Conservation (phyloP, 2,888 invertebrate genomes). For the Parapristionchus giblindavisi region DNA sequence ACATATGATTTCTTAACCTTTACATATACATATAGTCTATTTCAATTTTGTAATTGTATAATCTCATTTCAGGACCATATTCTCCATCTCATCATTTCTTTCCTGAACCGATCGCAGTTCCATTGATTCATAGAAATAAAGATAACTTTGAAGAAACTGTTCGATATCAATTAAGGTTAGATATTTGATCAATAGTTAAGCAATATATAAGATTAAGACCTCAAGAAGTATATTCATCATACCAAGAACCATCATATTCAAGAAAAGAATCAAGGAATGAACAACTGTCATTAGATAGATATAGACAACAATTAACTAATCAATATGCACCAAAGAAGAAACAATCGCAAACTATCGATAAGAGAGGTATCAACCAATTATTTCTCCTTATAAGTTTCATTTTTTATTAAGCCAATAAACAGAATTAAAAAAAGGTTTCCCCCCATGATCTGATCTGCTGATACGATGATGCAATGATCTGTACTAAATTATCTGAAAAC, state of each 20-base stretch:
- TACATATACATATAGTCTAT: background rate
- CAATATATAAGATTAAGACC: too few relatives aligned
- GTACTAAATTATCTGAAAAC: too few relatives aligned
- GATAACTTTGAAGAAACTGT: background rate
- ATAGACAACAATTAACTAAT: conserved; percentile 21
- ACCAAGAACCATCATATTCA: too few relatives aligned
- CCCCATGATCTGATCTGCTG: too few relatives aligned
- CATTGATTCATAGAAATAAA: background rate
- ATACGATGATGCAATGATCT: too few relatives aligned
- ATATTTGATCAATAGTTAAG: too few relatives aligned
- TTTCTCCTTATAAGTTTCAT: too few relatives aligned
- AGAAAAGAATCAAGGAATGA: background rate
- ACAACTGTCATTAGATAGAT: background rate
- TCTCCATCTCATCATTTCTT: conserved; percentile 30
- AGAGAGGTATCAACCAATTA: conserved; percentile 8
- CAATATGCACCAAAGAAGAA: conserved; percentile 28
- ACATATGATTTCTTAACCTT: too few relatives aligned
- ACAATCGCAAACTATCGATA: background rate
- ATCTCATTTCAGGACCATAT: background rate
- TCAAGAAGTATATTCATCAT: too few relatives aligned
- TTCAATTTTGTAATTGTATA: background rate
- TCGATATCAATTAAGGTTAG: conserved; percentile 1
- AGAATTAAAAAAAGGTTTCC: too few relatives aligned
- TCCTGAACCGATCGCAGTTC: conserved; percentile 12
- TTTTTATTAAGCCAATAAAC: too few relatives aligned